A percentile compares a stretch with the other conserved stretches of the same genome.
Evolutionary conservation across 2,888 invertebrate genomes (phyloP).

Genomic region (Cryptosula pallasiana): DNA sequence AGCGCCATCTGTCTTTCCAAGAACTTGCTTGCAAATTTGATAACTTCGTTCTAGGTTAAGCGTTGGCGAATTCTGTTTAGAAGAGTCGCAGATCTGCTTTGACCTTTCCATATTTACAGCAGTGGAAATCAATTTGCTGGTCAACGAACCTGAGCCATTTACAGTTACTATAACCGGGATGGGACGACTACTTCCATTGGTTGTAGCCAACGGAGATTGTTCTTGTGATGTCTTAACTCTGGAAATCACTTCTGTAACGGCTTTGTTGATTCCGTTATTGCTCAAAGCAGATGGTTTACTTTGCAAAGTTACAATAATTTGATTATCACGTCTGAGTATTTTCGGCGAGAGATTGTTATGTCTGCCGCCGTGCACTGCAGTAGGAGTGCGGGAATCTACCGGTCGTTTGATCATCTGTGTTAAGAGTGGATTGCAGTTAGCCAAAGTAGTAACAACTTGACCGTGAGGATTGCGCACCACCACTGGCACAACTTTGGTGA

Average conservation of each 20-base stretch:
- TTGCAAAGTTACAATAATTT: neutral
- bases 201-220: neutral
- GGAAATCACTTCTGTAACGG: neutral
- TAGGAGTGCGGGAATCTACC: neutral
- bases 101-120: neutral
- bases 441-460: slow-evolving; percentile 10
- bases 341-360: neutral
- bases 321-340: neutral
- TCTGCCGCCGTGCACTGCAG: neutral
- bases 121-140: neutral
- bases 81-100: slow-evolving; percentile 14
- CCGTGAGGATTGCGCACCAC: slow-evolving; percentile 14
- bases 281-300: neutral
- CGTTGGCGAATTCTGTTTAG: neutral
- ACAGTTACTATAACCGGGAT: slow-evolving; percentile 13
- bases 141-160: slow-evolving; percentile 5
- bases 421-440: slow-evolving; percentile 8
- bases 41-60: slow-evolving; percentile 10
- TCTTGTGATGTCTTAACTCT: neutral
- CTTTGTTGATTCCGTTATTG: neutral
- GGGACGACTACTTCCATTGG: neutral
- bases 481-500: slow-evolving; percentile 7
- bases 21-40: slow-evolving; percentile 18
- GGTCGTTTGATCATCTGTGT: slow-evolving; percentile 17
- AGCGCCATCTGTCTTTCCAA: slow-evolving; percentile 18